Conservation (phyloP, 2,797 vertebrate genomes). For the Megalops cyprinoides region DNA sequence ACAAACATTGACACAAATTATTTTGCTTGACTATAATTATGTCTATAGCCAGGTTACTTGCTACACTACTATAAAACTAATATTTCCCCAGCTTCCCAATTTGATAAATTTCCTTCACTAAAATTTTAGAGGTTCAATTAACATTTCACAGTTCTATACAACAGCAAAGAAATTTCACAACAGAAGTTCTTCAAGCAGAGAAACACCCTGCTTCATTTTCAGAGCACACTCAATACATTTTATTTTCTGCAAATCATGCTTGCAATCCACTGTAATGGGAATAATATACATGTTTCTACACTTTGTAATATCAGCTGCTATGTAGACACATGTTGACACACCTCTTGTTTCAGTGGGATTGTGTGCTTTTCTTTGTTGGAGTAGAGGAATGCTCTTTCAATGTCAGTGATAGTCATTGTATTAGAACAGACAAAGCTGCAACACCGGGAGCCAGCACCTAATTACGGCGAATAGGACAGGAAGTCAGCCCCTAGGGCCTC, state of each 20-base stretch:
- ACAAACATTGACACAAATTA: not conserved
- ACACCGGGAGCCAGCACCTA: constrained; percentile 34
- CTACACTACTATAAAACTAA: too few species aligned
- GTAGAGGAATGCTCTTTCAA: constrained; percentile 11
- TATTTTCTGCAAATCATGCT: not conserved
- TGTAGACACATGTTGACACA: not conserved
- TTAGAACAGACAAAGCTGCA: not conserved
- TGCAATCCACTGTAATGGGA: not conserved
- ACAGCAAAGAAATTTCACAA: not conserved
- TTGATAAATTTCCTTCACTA: too few species aligned
- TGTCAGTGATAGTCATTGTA: not conserved
- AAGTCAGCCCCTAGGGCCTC: not conserved
- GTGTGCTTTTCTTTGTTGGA: constrained; percentile 48
- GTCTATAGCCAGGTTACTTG: too few species aligned
- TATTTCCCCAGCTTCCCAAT: too few species aligned
- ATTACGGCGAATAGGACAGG: constrained; percentile 28
- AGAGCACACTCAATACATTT: not conserved
- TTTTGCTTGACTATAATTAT: not conserved
- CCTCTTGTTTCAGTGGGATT: not conserved
- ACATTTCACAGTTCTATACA: not conserved
- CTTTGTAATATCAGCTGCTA: not conserved
- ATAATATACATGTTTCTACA: not conserved
- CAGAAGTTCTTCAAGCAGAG: not conserved
- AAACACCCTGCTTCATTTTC: not conserved
- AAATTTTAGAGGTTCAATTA: too few species aligned